Percentiles rank a stretch among this genome's conserved stretches.
These are phyloP conservation scores for Oedothorax gibbosus DNA, from an alignment of 1,140 invertebrate genomes.

Conservation along the genomic window DNA sequence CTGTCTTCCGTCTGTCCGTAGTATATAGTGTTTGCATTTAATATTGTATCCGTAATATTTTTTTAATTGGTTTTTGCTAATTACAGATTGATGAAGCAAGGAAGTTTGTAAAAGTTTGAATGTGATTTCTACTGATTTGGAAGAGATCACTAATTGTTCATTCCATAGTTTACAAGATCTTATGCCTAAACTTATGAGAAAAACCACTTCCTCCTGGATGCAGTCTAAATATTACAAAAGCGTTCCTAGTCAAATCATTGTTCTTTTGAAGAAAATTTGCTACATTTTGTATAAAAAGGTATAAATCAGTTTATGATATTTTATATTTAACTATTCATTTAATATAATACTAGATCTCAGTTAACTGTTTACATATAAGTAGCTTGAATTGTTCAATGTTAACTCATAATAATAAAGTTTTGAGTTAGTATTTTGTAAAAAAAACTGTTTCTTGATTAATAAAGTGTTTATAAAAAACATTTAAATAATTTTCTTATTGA, in stretches of 20 bases:
- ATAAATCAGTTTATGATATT: background rate
- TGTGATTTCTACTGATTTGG: background rate
- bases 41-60: no score
- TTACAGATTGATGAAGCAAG: slow-evolving; percentile 51
- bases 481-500: no score
- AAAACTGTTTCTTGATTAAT: no score
- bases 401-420: no score
- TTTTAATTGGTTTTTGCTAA: no score
- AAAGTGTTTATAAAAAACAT: no score
- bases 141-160: slow-evolving; percentile 5
- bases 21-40: no score
- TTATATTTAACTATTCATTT: background rate
- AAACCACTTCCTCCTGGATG: slow-evolving; percentile 34
- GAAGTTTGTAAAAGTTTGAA: slow-evolving; percentile 36
- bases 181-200: slow-evolving; percentile 22
- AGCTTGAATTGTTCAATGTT: no score
- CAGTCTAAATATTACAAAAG: slow-evolving; percentile 50
- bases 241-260: slow-evolving; percentile 38
- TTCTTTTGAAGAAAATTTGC: slow-evolving; percentile 40
- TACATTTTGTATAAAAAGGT: slow-evolving; percentile 37
- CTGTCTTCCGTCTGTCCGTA: no score
- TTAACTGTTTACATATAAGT: no score
- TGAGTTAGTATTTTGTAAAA: no score
- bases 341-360: no score
- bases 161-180: slow-evolving; percentile 11